phyloP scores from a whole-genome alignment of 2,888 invertebrate species.

The Cephalotes varians region DNA sequence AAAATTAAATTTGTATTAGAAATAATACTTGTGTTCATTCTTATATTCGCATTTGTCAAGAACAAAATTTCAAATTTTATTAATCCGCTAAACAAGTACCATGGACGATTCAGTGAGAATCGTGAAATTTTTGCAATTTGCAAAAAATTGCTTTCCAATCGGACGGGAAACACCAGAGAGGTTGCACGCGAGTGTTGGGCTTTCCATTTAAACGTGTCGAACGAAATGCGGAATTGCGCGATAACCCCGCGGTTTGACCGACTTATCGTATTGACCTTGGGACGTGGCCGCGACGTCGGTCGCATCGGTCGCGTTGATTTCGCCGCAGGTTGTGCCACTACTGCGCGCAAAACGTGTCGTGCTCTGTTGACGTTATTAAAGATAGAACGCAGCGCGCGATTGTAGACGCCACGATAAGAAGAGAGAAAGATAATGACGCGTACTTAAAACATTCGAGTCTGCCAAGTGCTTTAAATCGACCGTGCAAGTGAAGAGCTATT shows the following conservation, averaged over 20 bases:
- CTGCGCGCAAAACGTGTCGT: slow-evolving; percentile 26
- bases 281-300: slow-evolving; percentile 43
- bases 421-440: slow-evolving; percentile 7
- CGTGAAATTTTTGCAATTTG: neutral
- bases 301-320: slow-evolving; percentile 41
- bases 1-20: neutral
- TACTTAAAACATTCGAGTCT: neutral
- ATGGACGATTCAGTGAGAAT: neutral
- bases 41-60: too few relatives aligned
- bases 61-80: neutral
- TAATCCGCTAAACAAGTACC: neutral
- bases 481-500: neutral
- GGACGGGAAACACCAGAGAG: neutral
- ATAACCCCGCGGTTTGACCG: slow-evolving; percentile 69
- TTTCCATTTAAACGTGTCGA: slow-evolving; percentile 41
- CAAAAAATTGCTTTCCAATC: neutral
- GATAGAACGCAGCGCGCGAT: slow-evolving; percentile 58
- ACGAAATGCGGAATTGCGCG: slow-evolving; percentile 51
- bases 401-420: slow-evolving; percentile 65
- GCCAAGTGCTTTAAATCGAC: slow-evolving; percentile 55
- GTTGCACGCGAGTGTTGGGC: slow-evolving; percentile 7
- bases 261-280: slow-evolving; percentile 72
- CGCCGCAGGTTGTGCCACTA: slow-evolving; percentile 50
- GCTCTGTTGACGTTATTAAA: slow-evolving; percentile 33
- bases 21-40: neutral